These are phyloP conservation scores for Caprella mutica DNA, from an alignment of 2,888 invertebrate genomes.

Conservation along the genomic window DNA sequence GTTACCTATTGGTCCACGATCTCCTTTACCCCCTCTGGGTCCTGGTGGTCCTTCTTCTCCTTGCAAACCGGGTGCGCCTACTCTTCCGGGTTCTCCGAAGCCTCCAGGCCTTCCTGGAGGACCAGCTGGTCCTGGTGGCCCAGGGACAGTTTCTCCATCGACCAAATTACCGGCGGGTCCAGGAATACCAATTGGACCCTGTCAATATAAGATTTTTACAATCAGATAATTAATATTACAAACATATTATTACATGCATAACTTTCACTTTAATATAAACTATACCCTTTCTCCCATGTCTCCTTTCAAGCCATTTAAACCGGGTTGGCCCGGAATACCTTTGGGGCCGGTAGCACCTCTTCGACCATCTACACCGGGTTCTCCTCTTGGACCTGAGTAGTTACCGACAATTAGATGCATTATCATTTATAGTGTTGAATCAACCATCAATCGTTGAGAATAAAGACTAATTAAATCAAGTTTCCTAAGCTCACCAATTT, in stretches of 20 bases:
- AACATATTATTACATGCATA: constrained; percentile 32
- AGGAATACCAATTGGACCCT: constrained; percentile 40
- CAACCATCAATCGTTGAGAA: too few relatives aligned
- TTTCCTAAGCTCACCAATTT: constrained; percentile 6
- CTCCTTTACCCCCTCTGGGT: constrained; percentile 25
- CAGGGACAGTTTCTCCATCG: constrained; percentile 38
- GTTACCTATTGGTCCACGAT: constrained; percentile 16
- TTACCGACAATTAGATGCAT: neutral
- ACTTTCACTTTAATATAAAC: neutral
- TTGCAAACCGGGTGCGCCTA: constrained; percentile 22
- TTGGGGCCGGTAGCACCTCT: constrained; percentile 14
- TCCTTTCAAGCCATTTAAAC: constrained; percentile 43
- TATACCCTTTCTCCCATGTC: constrained; percentile 39
- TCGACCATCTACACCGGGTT: constrained; percentile 18
- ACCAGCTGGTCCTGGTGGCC: constrained; percentile 45
- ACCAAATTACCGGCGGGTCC: constrained; percentile 36
- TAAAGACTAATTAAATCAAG: neutral
- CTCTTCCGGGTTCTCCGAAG: constrained; percentile 37
- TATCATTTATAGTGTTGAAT: neutral
- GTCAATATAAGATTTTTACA: constrained; percentile 9
- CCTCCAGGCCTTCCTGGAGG: constrained; percentile 45
- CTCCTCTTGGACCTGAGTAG: constrained; percentile 16
- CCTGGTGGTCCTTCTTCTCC: constrained; percentile 22
- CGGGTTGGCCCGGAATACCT: constrained; percentile 5
- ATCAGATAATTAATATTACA: neutral